phyloP scores from a whole-genome alignment of 2,888 invertebrate species.

The Trichogramma dendrolimi region DNA sequence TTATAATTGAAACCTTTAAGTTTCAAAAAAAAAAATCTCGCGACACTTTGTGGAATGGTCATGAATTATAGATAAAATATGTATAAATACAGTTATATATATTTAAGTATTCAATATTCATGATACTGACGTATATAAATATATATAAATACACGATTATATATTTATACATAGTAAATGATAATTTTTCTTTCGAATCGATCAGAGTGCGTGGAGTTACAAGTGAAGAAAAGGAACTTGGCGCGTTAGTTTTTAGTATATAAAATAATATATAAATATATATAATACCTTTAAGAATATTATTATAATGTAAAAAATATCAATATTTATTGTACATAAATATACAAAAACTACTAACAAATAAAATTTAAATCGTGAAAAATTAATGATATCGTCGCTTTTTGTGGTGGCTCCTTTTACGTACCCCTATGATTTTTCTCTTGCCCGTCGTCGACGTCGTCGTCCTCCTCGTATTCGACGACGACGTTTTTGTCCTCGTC shows the following conservation, averaged over 20 bases:
- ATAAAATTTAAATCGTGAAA: constrained; percentile 50
- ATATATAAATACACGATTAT: constrained; percentile 28
- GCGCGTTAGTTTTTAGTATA: constrained; percentile 43
- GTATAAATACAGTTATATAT: constrained; percentile 31
- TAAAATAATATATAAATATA: constrained; percentile 38
- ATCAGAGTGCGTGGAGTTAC: constrained; percentile 29
- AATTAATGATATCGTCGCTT: not conserved
- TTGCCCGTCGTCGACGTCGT: constrained; percentile 2
- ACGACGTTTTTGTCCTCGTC: too few species aligned
- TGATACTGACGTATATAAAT: not conserved
- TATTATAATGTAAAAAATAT: constrained; percentile 50
- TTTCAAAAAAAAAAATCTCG: constrained; percentile 29
- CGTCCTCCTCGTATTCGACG: not conserved
- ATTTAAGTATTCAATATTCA: not conserved
- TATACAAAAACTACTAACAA: constrained; percentile 52
- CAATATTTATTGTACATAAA: constrained; percentile 54
- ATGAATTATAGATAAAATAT: constrained; percentile 32
- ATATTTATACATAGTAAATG: constrained; percentile 45
- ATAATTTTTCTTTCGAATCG: constrained; percentile 44
- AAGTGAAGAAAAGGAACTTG: constrained; percentile 34
- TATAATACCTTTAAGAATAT: constrained; percentile 39
- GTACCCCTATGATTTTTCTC: not conserved
- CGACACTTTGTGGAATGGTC: constrained; percentile 45
- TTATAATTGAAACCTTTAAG: constrained; percentile 30
- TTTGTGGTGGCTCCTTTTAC: too few species aligned